Evolutionary conservation across 2,113 vertebrate genomes (phyloP), one percentile per base, ranked within the genome.

Genomic region (Cyanistes caeruleus): DNA sequence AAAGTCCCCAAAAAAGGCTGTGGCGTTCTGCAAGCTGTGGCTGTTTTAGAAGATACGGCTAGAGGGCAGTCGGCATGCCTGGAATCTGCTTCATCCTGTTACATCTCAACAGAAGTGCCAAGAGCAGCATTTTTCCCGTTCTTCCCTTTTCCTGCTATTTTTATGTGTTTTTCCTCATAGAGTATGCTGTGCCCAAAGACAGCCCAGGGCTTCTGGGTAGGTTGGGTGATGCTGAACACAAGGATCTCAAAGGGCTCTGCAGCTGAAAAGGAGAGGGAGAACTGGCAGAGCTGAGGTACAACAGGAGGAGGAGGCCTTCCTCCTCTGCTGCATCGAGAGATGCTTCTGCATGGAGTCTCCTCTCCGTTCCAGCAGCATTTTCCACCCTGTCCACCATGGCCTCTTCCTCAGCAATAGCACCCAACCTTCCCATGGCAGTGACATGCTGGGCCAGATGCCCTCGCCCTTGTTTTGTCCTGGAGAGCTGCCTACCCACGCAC

Each of bases 401-500:
- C 22, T 20, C 7, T 48, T 52, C 37, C 62, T 46, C 84, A 67
- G n/a, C n/a, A 68, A 22, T 16, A 70, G 52, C 35, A 43, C 17
- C 18, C 39, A 64, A 3, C 23, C 23, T 17, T 46, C 39, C 69
- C 6, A 0, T 3, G 35, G 28, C 73, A 35, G 4, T 7, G 10
- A 37, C 24, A 6, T 13, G 24, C 23, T 4, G 2, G 22, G 28
- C 7, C 55, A 48, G 78, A 23, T 0, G 0, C 23, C 53, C 13
- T 13, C 1, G 0, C 27, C 31, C 58, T 27, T 0, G 0, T 43
- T 55, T 51, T 43, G 51, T n/a, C 69, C 51, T 14, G 27, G 46
- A 44, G 22, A 49, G 31, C n/a, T 76, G 44, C 73, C 55, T 22
- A 15, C 25, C 37, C 52, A 19, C 22, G 15, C 2, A 0, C 43